phyloP scores from a whole-genome alignment of 2,888 invertebrate genomes.

The Stratiomys singularior region DNA sequence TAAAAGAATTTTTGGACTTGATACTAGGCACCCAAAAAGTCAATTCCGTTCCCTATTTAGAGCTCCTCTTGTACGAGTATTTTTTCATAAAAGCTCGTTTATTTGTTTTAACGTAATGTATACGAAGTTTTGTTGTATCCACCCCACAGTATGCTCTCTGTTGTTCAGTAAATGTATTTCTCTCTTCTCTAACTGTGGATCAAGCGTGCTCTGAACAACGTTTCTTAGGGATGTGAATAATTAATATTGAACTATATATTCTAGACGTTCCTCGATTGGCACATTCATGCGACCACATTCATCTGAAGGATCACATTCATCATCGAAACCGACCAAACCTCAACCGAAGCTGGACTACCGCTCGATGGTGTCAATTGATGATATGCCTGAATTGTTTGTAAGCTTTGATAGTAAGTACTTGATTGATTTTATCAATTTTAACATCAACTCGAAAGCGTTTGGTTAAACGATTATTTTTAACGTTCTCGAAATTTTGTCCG shows the following conservation, averaged over 20 bases:
- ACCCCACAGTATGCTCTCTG: no score
- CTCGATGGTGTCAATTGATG: conserved; percentile 93
- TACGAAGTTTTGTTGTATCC: no score
- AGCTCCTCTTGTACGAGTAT: no score
- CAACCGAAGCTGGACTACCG: conserved; percentile 87
- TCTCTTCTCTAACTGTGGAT: neutral
- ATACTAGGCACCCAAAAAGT: no score
- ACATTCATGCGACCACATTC: conserved; percentile 83
- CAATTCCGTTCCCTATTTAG: no score
- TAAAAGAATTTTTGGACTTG: no score
- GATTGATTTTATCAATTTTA: neutral
- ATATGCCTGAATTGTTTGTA: conserved; percentile 94
- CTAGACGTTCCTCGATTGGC: conserved; percentile 86
- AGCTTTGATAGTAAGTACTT: conserved; percentile 89
- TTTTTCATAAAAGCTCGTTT: no score
- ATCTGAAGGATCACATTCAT: conserved; percentile 72
- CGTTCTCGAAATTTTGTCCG: neutral
- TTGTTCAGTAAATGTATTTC: neutral
- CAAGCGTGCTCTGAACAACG: neutral
- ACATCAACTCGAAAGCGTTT: neutral
- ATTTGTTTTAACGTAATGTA: no score
- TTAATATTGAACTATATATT: conserved; percentile 37
- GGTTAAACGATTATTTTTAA: neutral
- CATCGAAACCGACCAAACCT: conserved; percentile 67
- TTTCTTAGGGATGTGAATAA: neutral